phyloP scores from a whole-genome alignment of 1,140 invertebrate species.

The Luehdorfia chinensis region DNA sequence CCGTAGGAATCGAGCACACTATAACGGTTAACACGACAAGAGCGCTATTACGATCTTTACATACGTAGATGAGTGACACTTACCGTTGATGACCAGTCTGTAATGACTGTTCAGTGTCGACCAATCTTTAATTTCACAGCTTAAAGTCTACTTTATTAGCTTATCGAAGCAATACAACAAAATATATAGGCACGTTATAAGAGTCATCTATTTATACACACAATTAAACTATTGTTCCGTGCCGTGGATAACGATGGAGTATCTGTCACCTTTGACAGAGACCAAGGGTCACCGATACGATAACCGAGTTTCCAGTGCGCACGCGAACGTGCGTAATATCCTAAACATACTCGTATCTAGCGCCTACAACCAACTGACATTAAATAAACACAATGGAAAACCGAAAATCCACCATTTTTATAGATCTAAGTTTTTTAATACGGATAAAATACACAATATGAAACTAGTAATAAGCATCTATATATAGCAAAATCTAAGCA shows the following conservation, averaged over 20 bases:
- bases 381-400: background rate
- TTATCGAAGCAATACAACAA: background rate
- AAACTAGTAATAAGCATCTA: background rate
- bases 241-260: constrained; percentile 19
- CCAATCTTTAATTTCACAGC: background rate
- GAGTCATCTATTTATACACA: background rate
- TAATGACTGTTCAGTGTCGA: background rate
- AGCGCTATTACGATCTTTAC: constrained; percentile 28
- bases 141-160: background rate
- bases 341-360: background rate
- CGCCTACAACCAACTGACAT: background rate
- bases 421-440: background rate
- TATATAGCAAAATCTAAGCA: background rate
- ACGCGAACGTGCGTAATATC: constrained; percentile 14
- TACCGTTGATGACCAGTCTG: constrained; percentile 5
- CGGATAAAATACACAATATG: background rate
- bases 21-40: constrained; percentile 67
- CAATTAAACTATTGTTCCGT: constrained; percentile 19
- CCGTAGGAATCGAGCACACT: constrained; percentile 57
- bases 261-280: constrained; percentile 36
- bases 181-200: background rate
- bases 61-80: constrained; percentile 11
- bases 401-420: background rate
- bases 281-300: constrained; percentile 50
- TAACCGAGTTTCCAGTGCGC: constrained; percentile 45